These are phyloP conservation scores for Chymomyza amoena DNA, from an alignment of 2,888 invertebrate species.

Conservation along the genomic window DNA sequence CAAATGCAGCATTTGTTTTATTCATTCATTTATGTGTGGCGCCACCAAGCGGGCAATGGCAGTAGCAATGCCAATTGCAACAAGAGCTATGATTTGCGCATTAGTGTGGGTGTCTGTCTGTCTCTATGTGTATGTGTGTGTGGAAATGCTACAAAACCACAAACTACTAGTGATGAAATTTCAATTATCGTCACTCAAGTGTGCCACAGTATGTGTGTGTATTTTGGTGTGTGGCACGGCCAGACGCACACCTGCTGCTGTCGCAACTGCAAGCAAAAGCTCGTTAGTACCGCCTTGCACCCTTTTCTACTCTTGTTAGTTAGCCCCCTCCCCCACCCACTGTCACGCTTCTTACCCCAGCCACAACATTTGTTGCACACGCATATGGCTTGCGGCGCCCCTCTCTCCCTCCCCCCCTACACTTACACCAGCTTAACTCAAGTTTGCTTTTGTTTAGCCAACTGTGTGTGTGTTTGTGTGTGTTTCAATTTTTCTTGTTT, in stretches of 20 bases:
- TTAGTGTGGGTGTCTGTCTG: slow-evolving; percentile 41
- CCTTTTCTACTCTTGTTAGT: not conserved
- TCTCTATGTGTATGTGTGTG: slow-evolving; percentile 14
- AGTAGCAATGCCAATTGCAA: slow-evolving; percentile 9
- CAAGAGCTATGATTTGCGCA: slow-evolving; percentile 63
- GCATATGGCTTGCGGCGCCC: slow-evolving; percentile 33
- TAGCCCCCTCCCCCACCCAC: slow-evolving; percentile 16
- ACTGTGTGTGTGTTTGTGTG: slow-evolving; percentile 23
- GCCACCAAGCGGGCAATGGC: slow-evolving; percentile 52
- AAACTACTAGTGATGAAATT: slow-evolving; percentile 72
- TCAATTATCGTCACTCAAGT: slow-evolving; percentile 74
- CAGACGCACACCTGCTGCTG: slow-evolving; percentile 68
- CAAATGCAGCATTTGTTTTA: slow-evolving; percentile 30
- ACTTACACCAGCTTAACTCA: slow-evolving; percentile 53
- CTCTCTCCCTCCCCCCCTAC: slow-evolving; percentile 14
- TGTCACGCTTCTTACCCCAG: not conserved
- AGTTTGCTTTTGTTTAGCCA: slow-evolving; percentile 66
- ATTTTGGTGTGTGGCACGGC: slow-evolving; percentile 36
- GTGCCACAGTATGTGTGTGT: slow-evolving; percentile 41
- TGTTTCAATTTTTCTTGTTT: not conserved
- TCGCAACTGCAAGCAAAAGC: slow-evolving; percentile 69
- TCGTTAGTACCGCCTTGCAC: slow-evolving; percentile 48
- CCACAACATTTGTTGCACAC: slow-evolving; percentile 71
- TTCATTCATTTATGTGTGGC: not conserved
- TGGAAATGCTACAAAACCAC: slow-evolving; percentile 65